phyloP scores from a whole-genome alignment of 1,140 invertebrate species.

The Drosophila kikkawai region DNA sequence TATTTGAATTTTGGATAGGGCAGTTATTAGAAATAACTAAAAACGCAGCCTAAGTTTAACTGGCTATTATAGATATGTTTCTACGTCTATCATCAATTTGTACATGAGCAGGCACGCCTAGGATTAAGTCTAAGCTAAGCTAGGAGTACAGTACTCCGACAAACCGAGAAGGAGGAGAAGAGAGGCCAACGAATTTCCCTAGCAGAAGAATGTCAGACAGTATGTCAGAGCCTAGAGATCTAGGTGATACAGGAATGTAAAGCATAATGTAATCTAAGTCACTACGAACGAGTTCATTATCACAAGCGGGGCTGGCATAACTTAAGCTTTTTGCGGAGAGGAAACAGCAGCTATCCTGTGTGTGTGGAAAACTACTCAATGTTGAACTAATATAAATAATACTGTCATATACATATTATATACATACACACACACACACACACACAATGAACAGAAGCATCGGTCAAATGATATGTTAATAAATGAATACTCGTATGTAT shows the following conservation, averaged over 20 bases:
- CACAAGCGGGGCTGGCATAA: slow-evolving; percentile 21
- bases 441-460: slow-evolving; percentile 13
- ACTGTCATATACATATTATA: slow-evolving; percentile 55
- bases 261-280: slow-evolving; percentile 47
- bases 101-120: slow-evolving; percentile 74
- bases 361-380: slow-evolving; percentile 37
- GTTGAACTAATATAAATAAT: slow-evolving; percentile 53
- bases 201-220: slow-evolving; percentile 48
- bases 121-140: slow-evolving; percentile 61
- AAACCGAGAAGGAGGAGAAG: slow-evolving; percentile 24
- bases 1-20: slow-evolving; percentile 57
- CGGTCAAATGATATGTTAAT: slow-evolving; percentile 51
- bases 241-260: slow-evolving; percentile 54
- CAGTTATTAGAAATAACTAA: slow-evolving; percentile 81
- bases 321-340: slow-evolving; percentile 17
- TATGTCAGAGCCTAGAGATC: slow-evolving; percentile 22
- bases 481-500: slow-evolving; percentile 51
- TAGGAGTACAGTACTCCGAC: slow-evolving; percentile 19
- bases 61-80: slow-evolving; percentile 65
- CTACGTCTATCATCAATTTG: slow-evolving; percentile 73
- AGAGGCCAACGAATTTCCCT: slow-evolving; percentile 73
- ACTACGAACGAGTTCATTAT: slow-evolving; percentile 35
- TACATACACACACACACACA: slow-evolving; percentile 21
- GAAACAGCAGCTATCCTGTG: slow-evolving; percentile 18
- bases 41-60: slow-evolving; percentile 60